phyloP scores from a whole-genome alignment of 2,797 vertebrate genomes.

The Poeciliopsis paucimaculata region DNA sequence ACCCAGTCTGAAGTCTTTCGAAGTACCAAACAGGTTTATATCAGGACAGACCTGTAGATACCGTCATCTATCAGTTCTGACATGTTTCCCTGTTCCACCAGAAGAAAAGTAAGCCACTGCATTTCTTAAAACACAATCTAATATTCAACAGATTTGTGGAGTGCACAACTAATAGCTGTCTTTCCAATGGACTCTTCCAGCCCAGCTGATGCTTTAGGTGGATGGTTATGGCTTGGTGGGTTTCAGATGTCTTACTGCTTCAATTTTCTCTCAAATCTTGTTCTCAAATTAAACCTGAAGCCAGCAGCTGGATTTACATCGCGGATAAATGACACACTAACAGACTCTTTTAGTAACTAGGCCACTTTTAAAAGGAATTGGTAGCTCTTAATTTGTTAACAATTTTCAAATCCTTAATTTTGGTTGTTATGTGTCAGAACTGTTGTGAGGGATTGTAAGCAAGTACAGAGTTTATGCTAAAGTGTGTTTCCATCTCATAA shows the following conservation, averaged over 20 bases:
- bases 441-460: background rate
- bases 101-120: background rate
- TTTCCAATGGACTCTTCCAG: background rate
- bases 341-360: background rate
- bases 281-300: background rate
- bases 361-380: background rate
- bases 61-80: background rate
- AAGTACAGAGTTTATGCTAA: constrained; percentile 16
- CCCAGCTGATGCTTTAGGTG: background rate
- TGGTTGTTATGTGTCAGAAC: background rate
- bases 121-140: background rate
- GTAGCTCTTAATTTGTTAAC: background rate
- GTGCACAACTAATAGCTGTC: background rate
- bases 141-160: background rate
- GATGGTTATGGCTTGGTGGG: background rate
- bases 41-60: background rate
- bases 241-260: background rate
- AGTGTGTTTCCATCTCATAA: constrained; percentile 28
- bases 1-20: background rate
- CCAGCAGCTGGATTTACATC: background rate
- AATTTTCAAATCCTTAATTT: background rate
- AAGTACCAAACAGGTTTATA: background rate
- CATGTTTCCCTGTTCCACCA: background rate
- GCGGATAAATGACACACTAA: background rate
- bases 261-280: background rate